Conservation (phyloP, 2,113 vertebrate genomes). For the Pygoscelis adeliae region DNA sequence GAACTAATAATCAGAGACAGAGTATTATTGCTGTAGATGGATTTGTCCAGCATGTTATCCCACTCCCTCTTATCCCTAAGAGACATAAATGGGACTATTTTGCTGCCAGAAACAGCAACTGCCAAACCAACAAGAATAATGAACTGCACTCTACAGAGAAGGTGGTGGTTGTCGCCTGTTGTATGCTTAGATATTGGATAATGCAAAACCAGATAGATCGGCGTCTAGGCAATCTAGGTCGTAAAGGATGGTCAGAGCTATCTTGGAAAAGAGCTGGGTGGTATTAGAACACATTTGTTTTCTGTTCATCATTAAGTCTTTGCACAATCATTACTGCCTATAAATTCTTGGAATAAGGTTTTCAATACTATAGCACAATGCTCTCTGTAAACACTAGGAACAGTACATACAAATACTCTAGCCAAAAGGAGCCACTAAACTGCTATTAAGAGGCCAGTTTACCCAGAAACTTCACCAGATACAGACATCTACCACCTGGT, state of each 20-base stretch:
- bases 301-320: not conserved
- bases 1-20: not conserved
- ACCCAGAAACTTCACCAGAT: not conserved
- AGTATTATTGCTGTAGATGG: not conserved
- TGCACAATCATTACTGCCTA: not conserved
- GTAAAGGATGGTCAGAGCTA: not conserved
- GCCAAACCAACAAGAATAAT: not conserved
- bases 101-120: not conserved
- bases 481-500: not conserved
- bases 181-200: not conserved
- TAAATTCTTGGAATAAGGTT: not conserved
- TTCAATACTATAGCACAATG: not conserved
- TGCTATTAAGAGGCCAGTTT: not conserved
- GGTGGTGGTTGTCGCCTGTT: not conserved
- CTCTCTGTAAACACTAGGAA: not conserved
- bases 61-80: not conserved
- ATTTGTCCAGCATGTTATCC: not conserved
- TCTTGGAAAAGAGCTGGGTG: not conserved
- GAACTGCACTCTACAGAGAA: not conserved
- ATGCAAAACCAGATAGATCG: not conserved
- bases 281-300: not conserved
- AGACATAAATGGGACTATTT: not conserved
- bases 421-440: not conserved
- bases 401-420: not conserved
- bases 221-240: accelerated